Evolutionary conservation across 2,888 invertebrate genomes (phyloP).

Genomic region (Pristionchus fissidentatus): DNA sequence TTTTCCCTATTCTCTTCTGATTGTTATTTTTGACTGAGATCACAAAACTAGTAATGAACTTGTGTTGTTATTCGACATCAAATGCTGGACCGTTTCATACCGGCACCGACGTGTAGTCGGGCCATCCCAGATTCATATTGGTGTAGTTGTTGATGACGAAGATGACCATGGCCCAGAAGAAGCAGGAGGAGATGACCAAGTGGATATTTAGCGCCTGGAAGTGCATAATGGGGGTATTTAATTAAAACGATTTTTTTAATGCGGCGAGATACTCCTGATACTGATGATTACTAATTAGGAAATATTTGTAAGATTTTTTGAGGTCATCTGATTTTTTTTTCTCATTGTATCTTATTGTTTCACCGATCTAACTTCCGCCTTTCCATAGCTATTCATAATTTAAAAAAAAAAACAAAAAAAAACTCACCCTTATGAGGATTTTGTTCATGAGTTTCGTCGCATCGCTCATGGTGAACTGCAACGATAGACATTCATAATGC

Average conservation of each 20-base stretch:
- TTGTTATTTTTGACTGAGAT: neutral
- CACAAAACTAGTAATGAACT: neutral
- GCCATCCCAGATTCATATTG: neutral
- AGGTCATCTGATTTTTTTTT: no score
- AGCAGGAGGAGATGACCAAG: conserved; percentile 15
- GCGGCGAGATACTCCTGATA: no score
- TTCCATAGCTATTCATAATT: no score
- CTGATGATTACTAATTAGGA: no score
- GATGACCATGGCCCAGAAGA: conserved; percentile 29
- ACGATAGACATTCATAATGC: no score
- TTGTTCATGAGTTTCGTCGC: neutral
- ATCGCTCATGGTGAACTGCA: conserved; percentile 23
- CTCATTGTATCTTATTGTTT: no score
- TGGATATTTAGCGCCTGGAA: conserved; percentile 37
- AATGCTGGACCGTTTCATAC: no score
- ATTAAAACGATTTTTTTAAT: no score
- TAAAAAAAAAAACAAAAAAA: no score
- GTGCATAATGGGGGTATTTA: neutral
- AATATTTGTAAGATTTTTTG: no score
- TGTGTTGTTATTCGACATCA: neutral
- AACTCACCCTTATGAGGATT: conserved; percentile 13
- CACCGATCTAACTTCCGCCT: no score
- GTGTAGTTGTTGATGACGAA: conserved; percentile 30
- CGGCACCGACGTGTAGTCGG: conserved; percentile 29
- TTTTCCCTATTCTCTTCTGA: neutral